These are phyloP conservation scores for Eremobia ochroleuca DNA, from an alignment of 2,888 invertebrate genomes.

Conservation along the genomic window DNA sequence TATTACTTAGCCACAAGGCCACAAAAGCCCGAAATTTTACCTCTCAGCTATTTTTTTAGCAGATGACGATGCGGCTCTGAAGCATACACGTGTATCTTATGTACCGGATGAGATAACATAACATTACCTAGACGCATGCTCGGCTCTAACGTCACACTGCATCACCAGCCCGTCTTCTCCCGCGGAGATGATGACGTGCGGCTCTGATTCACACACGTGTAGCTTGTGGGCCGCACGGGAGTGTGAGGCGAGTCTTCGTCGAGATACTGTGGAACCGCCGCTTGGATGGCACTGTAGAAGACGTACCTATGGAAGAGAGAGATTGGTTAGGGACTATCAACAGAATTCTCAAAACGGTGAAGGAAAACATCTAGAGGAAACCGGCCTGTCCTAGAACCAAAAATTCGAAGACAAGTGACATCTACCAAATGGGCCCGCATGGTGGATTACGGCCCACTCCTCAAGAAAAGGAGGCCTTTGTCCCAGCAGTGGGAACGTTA, in stretches of 20 bases:
- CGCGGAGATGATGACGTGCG: constrained; percentile 95
- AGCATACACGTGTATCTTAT: neutral
- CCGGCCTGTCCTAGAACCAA: neutral
- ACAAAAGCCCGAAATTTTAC: neutral
- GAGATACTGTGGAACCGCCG: constrained; percentile 88
- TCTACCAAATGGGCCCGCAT: neutral
- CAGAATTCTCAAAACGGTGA: neutral
- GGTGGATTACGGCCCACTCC: too few relatives aligned
- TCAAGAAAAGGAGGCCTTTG: too few relatives aligned
- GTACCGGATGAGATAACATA: neutral
- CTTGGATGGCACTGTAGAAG: constrained; percentile 91
- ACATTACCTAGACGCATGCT: constrained; percentile 90
- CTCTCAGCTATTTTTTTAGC: too few relatives aligned
- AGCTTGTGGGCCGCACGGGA: constrained; percentile 96
- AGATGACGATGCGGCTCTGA: neutral
- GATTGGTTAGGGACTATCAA: neutral
- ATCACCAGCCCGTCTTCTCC: constrained; percentile 97
- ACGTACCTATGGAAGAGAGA: constrained; percentile 85
- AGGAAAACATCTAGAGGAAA: neutral
- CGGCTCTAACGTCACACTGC: constrained; percentile 95
- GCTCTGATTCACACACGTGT: constrained; percentile 94
- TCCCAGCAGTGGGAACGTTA: neutral
- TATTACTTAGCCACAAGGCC: too few relatives aligned
- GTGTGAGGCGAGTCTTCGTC: constrained; percentile 93
- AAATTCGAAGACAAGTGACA: neutral